phyloP scores from a whole-genome alignment of 2,797 vertebrate species.

The Platyrinchus mystaceus region DNA sequence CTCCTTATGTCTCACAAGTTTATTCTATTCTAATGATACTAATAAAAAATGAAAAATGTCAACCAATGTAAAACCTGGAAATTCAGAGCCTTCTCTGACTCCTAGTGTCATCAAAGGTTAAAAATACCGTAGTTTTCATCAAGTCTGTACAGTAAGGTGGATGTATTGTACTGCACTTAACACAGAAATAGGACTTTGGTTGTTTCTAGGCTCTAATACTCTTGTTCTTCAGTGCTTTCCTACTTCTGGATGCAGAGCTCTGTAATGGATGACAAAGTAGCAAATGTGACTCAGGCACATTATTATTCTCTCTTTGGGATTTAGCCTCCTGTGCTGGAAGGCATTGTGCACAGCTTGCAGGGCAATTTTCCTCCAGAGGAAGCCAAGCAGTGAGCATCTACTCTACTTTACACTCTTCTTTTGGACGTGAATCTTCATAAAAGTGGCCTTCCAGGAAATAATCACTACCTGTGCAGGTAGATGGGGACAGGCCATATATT shows the following conservation, averaged over 20 bases:
- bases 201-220: background rate
- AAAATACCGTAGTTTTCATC: background rate
- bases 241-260: background rate
- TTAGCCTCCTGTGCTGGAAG: background rate
- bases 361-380: background rate
- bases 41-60: background rate
- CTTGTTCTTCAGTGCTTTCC: background rate
- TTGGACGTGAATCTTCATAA: background rate
- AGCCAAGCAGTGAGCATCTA: accelerated
- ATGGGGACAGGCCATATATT: background rate
- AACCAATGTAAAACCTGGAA: background rate
- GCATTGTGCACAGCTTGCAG: background rate
- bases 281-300: accelerated
- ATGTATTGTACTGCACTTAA: background rate
- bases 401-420: background rate
- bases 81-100: background rate
- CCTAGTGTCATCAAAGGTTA: background rate
- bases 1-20: background rate
- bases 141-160: background rate
- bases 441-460: background rate
- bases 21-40: background rate
- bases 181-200: background rate
- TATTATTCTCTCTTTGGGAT: too few relatives aligned
- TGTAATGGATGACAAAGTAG: background rate
- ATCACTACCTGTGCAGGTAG: background rate